Evolutionary conservation across 1,140 invertebrate species (phyloP), one percentile per base, ranked within the genome.

Genomic region (Pogonognathellus flavescens): DNA sequence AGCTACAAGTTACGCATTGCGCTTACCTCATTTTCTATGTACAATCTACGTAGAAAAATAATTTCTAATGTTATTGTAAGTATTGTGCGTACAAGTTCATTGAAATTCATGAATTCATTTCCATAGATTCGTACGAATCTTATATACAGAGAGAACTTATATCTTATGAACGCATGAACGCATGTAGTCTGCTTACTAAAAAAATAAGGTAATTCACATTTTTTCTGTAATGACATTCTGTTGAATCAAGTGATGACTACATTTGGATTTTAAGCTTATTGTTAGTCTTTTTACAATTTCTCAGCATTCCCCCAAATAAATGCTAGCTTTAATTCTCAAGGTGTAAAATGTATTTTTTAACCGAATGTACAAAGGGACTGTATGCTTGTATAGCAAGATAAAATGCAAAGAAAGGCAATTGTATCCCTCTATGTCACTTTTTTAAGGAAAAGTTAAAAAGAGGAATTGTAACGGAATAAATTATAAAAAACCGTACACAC

Each of bases 401-500:
- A 5, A 49, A 9, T 18, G 13, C 31, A 25, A 1, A 50, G 49
- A 50, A 76, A 76, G 49, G 70, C 31, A 76, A 76, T 31, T 49
- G 70, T 76, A 41, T 41, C 70, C 41, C 49, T 50, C 10, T 18
- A 31, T 76, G 70, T 49, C 70, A 18, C 31, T 76, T 50, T 50
- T 55, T 55, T 81, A 25, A 49, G 18, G 50, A 55, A 81, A 81
- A 81, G 13, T 50, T 81, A 55, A 81, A 81, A 81, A 81, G 80
- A 81, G 52, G 80, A 81, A 81, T 81, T 81, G 80, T 81, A 81
- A 57, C 52, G 80, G 80, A 81, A 81, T 81, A 55, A 57, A 57
- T 81, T 55, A 81, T 55, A 53, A 25, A 81, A 81, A 31, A 22
- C 50, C 50, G 18, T 81, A 55, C 20, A 22, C 50, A 31, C 80